Evolutionary conservation across 2,888 invertebrate genomes (phyloP).

Genomic region (Leucophenga montana): DNA sequence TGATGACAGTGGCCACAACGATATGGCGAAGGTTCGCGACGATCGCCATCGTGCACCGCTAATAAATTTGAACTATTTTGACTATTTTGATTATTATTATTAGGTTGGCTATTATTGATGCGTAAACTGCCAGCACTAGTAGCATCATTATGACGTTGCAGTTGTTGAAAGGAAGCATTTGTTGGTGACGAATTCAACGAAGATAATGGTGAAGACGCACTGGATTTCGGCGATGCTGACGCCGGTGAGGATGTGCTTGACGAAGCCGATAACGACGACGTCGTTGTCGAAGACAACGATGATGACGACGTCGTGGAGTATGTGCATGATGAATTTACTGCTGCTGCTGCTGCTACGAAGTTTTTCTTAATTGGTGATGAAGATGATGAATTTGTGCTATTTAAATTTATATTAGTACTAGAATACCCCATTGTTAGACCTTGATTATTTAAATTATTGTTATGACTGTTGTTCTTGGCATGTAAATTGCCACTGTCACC

Average conservation of each 20-base stretch:
- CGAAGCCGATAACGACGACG: slow-evolving; percentile 27
- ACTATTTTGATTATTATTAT: slow-evolving; percentile 54
- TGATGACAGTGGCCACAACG: slow-evolving; percentile 88
- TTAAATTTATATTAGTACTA: slow-evolving; percentile 56
- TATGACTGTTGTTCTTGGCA: slow-evolving; percentile 22
- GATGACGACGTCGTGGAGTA: slow-evolving; percentile 46
- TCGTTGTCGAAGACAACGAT: slow-evolving; percentile 45
- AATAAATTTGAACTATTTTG: slow-evolving; percentile 62
- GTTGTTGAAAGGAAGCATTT: neutral
- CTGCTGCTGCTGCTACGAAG: slow-evolving; percentile 29
- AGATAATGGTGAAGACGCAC: slow-evolving; percentile 30
- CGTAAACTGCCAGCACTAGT: neutral
- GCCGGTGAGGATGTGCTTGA: slow-evolving; percentile 35
- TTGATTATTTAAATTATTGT: slow-evolving; percentile 45
- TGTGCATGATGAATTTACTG: slow-evolving; percentile 37
- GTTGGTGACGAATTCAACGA: slow-evolving; percentile 42
- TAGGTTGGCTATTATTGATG: slow-evolving; percentile 27
- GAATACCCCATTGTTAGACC: slow-evolving; percentile 43
- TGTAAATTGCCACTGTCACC: slow-evolving; percentile 32
- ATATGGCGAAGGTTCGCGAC: slow-evolving; percentile 77
- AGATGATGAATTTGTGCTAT: slow-evolving; percentile 45
- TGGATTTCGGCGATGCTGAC: slow-evolving; percentile 32
- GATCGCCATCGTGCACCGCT: slow-evolving; percentile 70
- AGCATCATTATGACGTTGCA: neutral
- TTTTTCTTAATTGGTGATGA: slow-evolving; percentile 14